Evolutionary conservation across 2,888 invertebrate genomes (phyloP).

Genomic region (Alcis repandata): DNA sequence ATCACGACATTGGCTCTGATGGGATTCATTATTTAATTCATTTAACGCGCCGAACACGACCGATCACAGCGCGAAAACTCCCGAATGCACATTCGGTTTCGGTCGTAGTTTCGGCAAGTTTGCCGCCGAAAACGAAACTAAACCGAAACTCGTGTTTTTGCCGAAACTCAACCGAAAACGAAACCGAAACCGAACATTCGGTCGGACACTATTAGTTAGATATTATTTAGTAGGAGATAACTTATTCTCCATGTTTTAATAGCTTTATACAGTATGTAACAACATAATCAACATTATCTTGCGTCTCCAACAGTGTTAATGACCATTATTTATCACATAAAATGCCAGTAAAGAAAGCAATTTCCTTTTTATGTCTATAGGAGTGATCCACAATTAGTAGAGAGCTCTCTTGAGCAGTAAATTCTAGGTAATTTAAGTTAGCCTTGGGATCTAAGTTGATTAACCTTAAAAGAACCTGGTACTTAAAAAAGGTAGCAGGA

Average conservation of each 20-base stretch:
- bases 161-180: no score
- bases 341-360: constrained; percentile 44
- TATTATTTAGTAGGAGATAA: background rate
- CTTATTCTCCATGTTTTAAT: background rate
- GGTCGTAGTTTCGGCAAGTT: no score
- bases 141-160: no score
- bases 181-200: no score
- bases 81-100: no score
- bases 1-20: no score
- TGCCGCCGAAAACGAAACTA: no score
- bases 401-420: constrained; percentile 37
- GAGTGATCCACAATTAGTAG: constrained; percentile 49
- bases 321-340: constrained; percentile 31
- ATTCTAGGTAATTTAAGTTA: constrained; percentile 31
- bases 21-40: no score
- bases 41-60: no score
- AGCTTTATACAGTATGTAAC: background rate
- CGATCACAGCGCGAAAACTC: no score
- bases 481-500: background rate
- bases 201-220: no score
- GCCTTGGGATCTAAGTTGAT: constrained; percentile 10
- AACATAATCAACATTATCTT: constrained; percentile 21
- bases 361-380: constrained; percentile 47
- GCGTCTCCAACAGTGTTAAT: constrained; percentile 19
- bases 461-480: background rate